phyloP scores from a whole-genome alignment of 2,888 invertebrate genomes.

The Frankliniella intonsa region DNA sequence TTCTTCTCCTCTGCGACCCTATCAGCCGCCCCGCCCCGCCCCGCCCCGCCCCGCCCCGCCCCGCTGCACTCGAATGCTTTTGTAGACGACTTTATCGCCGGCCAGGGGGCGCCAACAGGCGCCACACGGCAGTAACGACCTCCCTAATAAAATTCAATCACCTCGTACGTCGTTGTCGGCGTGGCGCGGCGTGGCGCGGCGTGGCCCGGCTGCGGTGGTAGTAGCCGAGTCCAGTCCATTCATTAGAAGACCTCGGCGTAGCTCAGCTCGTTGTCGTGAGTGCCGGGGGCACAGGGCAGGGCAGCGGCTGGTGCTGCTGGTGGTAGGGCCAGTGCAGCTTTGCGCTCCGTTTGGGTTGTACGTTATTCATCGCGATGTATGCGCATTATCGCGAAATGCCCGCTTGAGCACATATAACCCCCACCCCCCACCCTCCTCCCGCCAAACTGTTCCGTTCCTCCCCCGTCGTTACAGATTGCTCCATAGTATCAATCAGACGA shows the following conservation, averaged over 20 bases:
- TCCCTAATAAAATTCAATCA: slow-evolving; percentile 23
- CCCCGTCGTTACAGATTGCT: not conserved
- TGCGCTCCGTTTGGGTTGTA: no score
- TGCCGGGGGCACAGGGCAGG: no score
- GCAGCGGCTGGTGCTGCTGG: no score
- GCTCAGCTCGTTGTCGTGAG: not conserved
- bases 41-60: not conserved
- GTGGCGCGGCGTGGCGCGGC: not conserved
- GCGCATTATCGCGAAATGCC: no score
- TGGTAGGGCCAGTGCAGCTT: no score
- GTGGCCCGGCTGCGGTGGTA: not conserved
- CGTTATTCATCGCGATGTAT: no score
- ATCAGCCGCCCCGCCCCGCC: not conserved
- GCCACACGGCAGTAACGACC: slow-evolving; percentile 2
- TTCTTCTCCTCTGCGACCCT: not conserved
- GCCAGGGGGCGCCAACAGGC: not conserved
- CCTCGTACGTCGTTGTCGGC: slow-evolving; percentile 9
- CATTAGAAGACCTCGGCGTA: not conserved
- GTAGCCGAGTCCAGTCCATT: not conserved
- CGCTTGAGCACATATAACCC: no score
- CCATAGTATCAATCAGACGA: not conserved
- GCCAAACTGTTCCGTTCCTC: not conserved
- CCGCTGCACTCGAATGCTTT: no score
- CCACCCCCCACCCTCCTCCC: not conserved
- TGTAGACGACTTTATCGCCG: slow-evolving; percentile 7